Evolutionary conservation across 2,797 vertebrate genomes (phyloP).

Genomic region (Halcyon chelicuti): DNA sequence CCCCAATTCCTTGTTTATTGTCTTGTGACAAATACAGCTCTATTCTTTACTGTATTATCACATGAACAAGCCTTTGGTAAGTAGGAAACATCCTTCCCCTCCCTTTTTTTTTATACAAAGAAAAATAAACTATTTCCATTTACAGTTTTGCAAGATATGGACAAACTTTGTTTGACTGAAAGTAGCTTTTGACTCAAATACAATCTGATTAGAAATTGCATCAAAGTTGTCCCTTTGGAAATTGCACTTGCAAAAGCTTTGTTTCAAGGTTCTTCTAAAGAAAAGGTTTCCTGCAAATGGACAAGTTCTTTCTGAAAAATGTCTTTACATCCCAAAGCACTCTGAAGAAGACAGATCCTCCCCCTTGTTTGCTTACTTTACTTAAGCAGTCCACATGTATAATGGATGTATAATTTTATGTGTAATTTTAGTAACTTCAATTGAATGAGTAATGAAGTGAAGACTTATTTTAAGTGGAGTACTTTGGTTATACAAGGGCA

Average conservation of each 20-base stretch:
- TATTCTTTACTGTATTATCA: not conserved
- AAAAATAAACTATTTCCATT: not conserved
- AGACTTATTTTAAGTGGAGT: not conserved
- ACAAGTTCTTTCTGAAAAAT: not conserved
- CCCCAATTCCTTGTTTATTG: not conserved
- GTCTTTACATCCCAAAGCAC: not conserved
- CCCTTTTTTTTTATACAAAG: not conserved
- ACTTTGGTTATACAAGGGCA: not conserved
- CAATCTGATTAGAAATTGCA: not conserved
- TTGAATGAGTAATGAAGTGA: not conserved
- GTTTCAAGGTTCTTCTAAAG: not conserved
- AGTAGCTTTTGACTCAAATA: not conserved
- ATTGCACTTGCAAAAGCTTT: not conserved
- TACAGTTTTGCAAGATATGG: not conserved
- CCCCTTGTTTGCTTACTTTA: not conserved
- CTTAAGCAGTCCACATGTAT: not conserved
- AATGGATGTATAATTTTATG: not conserved
- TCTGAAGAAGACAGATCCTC: not conserved
- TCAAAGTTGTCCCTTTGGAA: not conserved
- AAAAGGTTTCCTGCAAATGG: not conserved
- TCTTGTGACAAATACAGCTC: not conserved
- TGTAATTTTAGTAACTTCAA: not conserved
- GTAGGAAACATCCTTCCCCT: not conserved
- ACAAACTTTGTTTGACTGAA: not conserved
- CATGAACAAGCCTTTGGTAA: not conserved